These are phyloP conservation scores for Oreohelix idahoensis DNA, from an alignment of 1,140 invertebrate genomes.

Conservation along the genomic window DNA sequence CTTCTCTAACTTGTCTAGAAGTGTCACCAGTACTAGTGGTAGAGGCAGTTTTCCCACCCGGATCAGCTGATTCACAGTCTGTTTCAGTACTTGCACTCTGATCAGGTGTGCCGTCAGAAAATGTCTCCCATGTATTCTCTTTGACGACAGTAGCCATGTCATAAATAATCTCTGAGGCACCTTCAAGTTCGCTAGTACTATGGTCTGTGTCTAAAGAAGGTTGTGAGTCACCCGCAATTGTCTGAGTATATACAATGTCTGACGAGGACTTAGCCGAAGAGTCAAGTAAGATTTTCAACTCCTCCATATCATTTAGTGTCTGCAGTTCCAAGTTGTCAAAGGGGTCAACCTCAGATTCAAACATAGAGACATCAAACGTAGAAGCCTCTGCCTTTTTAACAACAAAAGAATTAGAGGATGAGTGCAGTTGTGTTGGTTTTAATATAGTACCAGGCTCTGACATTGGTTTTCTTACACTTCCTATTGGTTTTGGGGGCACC, in stretches of 20 bases:
- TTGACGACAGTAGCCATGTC: constrained; percentile 3
- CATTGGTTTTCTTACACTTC: constrained; percentile 27
- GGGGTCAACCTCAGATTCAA: constrained; percentile 61
- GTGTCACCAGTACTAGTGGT: neutral
- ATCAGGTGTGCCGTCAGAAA: neutral
- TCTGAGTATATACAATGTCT: neutral
- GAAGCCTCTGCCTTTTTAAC: no score
- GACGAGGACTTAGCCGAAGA: neutral
- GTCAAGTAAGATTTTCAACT: constrained; percentile 44
- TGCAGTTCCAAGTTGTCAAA: constrained; percentile 63
- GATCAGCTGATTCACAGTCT: neutral
- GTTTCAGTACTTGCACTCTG: neutral
- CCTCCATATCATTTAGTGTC: constrained; percentile 60
- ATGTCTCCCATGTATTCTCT: constrained; percentile 17
- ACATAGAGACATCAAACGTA: constrained; percentile 55
- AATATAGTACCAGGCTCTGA: constrained; percentile 52
- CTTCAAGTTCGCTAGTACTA: neutral
- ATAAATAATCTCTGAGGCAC: neutral
- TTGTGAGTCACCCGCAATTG: neutral
- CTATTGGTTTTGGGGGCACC: constrained; percentile 23
- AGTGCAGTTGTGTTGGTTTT: constrained; percentile 50
- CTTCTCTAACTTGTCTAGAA: constrained; percentile 10
- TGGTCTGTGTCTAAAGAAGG: neutral
- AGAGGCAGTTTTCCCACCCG: neutral
- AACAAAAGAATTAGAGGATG: no score